These are phyloP conservation scores for Nematostella vectensis DNA, from an alignment of 92 coral and sea anemone species.

Conservation along the genomic window DNA sequence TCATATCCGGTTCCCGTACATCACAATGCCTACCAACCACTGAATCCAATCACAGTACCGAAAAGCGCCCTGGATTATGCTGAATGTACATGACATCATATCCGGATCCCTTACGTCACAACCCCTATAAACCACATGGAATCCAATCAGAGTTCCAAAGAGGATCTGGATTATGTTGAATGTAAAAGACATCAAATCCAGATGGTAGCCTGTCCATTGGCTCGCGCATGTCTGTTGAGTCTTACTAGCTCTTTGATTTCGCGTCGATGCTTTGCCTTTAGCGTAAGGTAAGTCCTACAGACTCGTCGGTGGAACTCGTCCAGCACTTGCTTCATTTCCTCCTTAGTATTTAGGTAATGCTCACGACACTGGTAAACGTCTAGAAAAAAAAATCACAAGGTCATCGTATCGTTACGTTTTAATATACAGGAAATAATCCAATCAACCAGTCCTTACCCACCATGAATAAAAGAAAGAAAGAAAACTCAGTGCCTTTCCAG, in stretches of 20 bases:
- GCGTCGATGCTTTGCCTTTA: constrained; percentile 30
- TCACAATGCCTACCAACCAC: too few species aligned
- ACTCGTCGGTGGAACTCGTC: constrained; percentile 41
- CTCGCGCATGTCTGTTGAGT: constrained; percentile 2
- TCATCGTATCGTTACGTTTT: not conserved
- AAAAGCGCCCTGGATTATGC: too few species aligned
- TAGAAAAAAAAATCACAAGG: not conserved
- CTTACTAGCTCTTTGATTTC: constrained; percentile 4
- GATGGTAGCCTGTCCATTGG: not conserved
- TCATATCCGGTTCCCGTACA: too few species aligned
- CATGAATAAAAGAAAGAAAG: too few species aligned
- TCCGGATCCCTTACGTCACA: too few species aligned
- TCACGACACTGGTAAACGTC: constrained; percentile 1
- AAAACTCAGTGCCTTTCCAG: too few species aligned
- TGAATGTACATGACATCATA: too few species aligned
- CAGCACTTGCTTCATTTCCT: constrained; percentile 24
- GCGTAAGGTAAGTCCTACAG: constrained; percentile 9
- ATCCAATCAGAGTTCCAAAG: too few species aligned
- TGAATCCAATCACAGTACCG: too few species aligned
- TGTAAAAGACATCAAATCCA: not conserved
- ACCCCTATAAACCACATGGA: too few species aligned
- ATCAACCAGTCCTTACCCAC: not conserved
- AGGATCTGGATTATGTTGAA: not conserved
- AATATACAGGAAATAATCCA: not conserved
- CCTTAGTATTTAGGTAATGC: constrained; percentile 9